These are phyloP conservation scores for Mylabris phalerata DNA, from an alignment of 1,140 invertebrate species.

Conservation along the genomic window DNA sequence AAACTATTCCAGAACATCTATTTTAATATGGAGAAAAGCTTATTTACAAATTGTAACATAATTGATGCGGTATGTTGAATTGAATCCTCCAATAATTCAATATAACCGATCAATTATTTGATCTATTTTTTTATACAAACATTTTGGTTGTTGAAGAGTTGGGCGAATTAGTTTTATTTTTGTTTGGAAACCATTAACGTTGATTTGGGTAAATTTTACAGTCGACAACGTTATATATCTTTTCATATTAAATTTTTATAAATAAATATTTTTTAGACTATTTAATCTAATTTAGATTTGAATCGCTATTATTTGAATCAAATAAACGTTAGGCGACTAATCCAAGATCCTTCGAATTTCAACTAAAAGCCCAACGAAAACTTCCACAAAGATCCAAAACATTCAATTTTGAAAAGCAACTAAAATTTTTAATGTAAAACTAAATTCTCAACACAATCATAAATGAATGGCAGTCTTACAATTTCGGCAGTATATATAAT, in stretches of 20 bases:
- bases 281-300: slow-evolving; percentile 21
- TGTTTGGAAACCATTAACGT: slow-evolving; percentile 30
- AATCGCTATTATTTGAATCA: no score
- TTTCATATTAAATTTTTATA: slow-evolving; percentile 32
- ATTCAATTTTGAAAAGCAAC: slow-evolving; percentile 42
- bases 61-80: background rate
- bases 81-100: no score
- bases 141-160: slow-evolving; percentile 34
- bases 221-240: slow-evolving; percentile 37
- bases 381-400: slow-evolving; percentile 33
- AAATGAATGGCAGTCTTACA: slow-evolving; percentile 43
- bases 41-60: slow-evolving; percentile 20
- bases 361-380: slow-evolving; percentile 21
- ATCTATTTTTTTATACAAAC: slow-evolving; percentile 22
- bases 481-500: slow-evolving; percentile 42
- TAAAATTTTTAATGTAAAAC: slow-evolving; percentile 27
- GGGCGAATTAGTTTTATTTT: slow-evolving; percentile 24
- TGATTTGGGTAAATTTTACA: slow-evolving; percentile 31
- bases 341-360: no score
- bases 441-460: slow-evolving; percentile 29
- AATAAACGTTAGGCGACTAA: no score
- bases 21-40: slow-evolving; percentile 33
- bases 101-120: no score
- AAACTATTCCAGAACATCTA: slow-evolving; percentile 33
- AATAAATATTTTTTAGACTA: slow-evolving; percentile 26